Evolutionary conservation across 2,113 vertebrate species (phyloP).

Genomic region (Callochromis pleurospilus): DNA sequence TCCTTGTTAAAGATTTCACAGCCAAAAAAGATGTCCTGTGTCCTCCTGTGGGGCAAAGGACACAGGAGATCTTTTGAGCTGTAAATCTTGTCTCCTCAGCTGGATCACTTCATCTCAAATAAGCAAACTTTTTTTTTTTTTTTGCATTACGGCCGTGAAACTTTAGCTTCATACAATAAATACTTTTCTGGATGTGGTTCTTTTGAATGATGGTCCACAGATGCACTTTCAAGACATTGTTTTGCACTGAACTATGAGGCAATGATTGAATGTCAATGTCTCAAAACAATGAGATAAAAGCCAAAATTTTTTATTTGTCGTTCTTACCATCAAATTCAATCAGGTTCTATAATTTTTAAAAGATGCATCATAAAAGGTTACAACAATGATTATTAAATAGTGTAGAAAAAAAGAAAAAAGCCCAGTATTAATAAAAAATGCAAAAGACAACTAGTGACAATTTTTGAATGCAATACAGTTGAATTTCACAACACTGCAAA

Average conservation of each 20-base stretch:
- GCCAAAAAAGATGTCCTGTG: not conserved
- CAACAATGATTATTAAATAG: not conserved
- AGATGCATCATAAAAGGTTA: not conserved
- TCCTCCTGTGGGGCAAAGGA: not conserved
- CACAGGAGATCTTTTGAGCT: not conserved
- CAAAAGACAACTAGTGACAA: not conserved
- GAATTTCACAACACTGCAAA: not conserved
- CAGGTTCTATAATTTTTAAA: not conserved
- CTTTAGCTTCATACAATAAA: not conserved
- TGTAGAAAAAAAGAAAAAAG: not conserved
- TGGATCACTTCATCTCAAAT: not conserved
- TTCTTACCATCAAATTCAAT: not conserved
- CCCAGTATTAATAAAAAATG: not conserved
- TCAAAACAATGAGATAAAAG: not conserved
- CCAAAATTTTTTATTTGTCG: fast-evolving
- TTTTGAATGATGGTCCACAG: not conserved
- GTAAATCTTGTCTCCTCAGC: not conserved
- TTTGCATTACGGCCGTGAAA: not conserved
- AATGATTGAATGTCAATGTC: not conserved
- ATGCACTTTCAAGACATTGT: not conserved
- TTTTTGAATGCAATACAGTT: not conserved
- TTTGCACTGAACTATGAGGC: not conserved
- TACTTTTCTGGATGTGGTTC: not conserved
- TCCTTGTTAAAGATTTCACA: constrained; percentile 12
- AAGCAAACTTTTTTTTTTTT: not conserved